Conservation (phyloP, 2,797 vertebrate species). For the Clarias fuscus region DNA sequence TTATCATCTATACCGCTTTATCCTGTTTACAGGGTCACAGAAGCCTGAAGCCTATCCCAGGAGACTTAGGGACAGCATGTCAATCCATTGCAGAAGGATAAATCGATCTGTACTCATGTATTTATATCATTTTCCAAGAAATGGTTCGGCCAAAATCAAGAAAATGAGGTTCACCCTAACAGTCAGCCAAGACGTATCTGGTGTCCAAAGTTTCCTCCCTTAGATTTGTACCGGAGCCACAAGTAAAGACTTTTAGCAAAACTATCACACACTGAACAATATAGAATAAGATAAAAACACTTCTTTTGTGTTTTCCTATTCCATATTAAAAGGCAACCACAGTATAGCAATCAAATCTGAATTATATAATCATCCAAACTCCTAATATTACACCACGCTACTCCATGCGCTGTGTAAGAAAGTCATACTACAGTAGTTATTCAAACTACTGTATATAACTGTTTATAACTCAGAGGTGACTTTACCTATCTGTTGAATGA, state of each 20-base stretch:
- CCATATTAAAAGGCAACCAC: background rate
- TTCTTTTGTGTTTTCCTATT: background rate
- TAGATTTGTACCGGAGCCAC: background rate
- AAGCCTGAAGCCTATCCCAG: too few relatives aligned
- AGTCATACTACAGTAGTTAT: background rate
- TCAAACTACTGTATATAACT: background rate
- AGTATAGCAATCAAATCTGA: background rate
- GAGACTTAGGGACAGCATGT: too few relatives aligned
- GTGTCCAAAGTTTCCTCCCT: conserved; percentile 16
- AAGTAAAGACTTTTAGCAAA: background rate
- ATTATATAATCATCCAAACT: background rate
- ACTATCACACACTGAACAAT: background rate
- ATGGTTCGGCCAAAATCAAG: background rate
- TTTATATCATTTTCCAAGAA: background rate
- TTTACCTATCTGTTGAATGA: background rate
- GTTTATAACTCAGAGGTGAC: background rate
- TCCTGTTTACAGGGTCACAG: too few relatives aligned
- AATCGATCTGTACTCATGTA: background rate
- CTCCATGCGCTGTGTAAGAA: background rate
- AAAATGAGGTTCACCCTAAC: background rate
- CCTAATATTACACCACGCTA: too few relatives aligned
- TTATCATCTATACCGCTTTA: too few relatives aligned
- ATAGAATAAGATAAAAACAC: background rate
- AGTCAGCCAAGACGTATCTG: background rate
- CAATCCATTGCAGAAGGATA: background rate